Conservation (phyloP, 1,140 invertebrate species). For the Heterodera carotae region DNA sequence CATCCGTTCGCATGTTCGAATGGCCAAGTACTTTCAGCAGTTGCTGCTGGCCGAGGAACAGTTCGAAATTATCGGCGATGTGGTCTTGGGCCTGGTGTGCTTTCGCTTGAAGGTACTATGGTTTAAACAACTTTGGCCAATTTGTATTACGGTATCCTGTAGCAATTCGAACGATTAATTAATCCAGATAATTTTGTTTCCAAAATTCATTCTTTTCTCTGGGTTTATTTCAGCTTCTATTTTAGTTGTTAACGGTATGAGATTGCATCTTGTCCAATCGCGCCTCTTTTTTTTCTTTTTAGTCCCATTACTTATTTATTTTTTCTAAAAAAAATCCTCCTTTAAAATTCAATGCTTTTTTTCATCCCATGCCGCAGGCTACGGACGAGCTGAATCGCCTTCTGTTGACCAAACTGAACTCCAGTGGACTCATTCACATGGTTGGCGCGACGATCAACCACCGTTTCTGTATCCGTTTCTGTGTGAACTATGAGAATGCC, state of each 20-base stretch:
- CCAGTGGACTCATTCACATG: slow-evolving; percentile 73
- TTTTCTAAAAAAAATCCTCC: neutral
- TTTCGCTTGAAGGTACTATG: slow-evolving; percentile 74
- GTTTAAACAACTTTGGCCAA: neutral
- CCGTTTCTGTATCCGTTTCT: slow-evolving; percentile 79
- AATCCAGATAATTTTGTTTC: too few relatives aligned
- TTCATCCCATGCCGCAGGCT: slow-evolving; percentile 68
- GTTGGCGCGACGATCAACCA: slow-evolving; percentile 60
- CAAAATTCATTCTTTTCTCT: too few relatives aligned
- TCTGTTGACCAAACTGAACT: slow-evolving; percentile 87
- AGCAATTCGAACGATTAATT: slow-evolving; percentile 61
- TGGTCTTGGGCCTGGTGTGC: slow-evolving; percentile 88
- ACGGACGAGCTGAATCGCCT: slow-evolving; percentile 88
- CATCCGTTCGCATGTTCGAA: slow-evolving; percentile 82
- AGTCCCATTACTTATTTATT: too few relatives aligned
- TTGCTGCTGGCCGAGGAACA: slow-evolving; percentile 80
- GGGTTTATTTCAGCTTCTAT: too few relatives aligned
- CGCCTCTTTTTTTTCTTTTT: too few relatives aligned
- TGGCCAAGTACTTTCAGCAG: slow-evolving; percentile 89
- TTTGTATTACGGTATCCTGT: too few relatives aligned
- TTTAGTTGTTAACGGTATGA: too few relatives aligned
- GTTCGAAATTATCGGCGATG: slow-evolving; percentile 92
- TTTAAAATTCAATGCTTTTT: neutral
- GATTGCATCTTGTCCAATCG: too few relatives aligned
- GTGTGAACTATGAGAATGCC: slow-evolving; percentile 87